Evolutionary conservation across 2,113 vertebrate species (phyloP).

Genomic region (Paradisaea rubra): DNA sequence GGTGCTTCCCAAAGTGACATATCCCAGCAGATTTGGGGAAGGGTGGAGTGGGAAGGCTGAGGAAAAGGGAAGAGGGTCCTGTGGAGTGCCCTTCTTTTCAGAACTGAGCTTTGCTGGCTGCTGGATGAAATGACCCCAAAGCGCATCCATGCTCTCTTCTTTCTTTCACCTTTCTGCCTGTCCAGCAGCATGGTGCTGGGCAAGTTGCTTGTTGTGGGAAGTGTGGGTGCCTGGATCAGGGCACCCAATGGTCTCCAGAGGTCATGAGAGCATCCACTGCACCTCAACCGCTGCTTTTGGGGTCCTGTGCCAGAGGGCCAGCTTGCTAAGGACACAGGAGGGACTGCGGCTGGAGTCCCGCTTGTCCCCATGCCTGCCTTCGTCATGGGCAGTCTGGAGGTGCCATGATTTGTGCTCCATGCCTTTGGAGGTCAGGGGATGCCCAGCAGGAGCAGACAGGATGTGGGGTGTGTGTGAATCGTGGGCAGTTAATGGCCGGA

Average conservation of each 20-base stretch:
- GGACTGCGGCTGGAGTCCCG: fast-evolving
- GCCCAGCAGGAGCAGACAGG: neutral
- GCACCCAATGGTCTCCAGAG: neutral
- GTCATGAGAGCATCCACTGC: fast-evolving
- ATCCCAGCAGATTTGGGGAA: neutral
- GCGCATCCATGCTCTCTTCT: fast-evolving
- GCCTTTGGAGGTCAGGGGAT: neutral
- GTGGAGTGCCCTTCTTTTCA: fast-evolving
- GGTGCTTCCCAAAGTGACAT: fast-evolving
- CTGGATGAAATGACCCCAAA: neutral
- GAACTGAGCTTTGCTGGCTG: neutral
- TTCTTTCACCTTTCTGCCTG: neutral
- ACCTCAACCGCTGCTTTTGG: neutral
- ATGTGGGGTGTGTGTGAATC: neutral
- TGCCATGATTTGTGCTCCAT: neutral
- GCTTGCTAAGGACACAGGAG: neutral
- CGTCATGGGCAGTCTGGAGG: neutral
- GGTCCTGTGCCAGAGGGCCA: neutral
- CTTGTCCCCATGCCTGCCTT: neutral
- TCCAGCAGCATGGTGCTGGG: fast-evolving
- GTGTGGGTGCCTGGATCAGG: fast-evolving
- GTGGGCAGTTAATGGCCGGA: neutral
- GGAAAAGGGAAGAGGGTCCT: neutral
- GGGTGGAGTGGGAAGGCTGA: neutral
- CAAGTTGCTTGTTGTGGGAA: neutral